A percentile compares a stretch with the other conserved stretches of the same genome.
Conservation (phyloP, 1,140 invertebrate species). For the Caligus rogercresseyi region DNA sequence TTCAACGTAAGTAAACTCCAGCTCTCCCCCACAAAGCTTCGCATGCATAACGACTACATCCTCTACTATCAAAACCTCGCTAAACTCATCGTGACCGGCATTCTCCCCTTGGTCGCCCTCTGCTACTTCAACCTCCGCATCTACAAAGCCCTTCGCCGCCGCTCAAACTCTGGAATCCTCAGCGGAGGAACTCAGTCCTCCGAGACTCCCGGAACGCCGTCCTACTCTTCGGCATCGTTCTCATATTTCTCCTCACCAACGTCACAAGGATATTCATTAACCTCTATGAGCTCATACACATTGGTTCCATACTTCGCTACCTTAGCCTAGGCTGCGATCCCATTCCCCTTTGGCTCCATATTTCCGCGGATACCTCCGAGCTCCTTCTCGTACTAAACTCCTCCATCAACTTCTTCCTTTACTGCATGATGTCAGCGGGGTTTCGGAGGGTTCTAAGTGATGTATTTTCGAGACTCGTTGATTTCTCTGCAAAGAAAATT, state of each 20-base stretch:
- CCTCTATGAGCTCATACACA: slow-evolving; percentile 8
- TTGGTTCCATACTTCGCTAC: neutral
- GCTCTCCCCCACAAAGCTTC: slow-evolving; percentile 4
- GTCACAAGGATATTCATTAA: slow-evolving; percentile 1
- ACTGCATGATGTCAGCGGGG: slow-evolving; percentile 3
- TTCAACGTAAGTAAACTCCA: neutral
- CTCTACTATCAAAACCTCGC: slow-evolving; percentile 12
- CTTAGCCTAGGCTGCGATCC: neutral
- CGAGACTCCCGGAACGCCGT: slow-evolving; percentile 2
- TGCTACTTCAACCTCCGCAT: slow-evolving; percentile 9
- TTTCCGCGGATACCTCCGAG: neutral
- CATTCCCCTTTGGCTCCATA: slow-evolving; percentile 2
- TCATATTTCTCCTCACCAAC: slow-evolving; percentile 12
- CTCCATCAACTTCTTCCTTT: slow-evolving; percentile 11
- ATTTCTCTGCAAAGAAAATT: too few relatives aligned
- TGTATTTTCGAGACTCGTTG: too few relatives aligned
- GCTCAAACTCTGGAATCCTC: neutral
- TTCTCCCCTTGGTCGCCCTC: slow-evolving; percentile 1
- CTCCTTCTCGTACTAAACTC: slow-evolving; percentile 6
- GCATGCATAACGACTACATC: slow-evolving; percentile 12
- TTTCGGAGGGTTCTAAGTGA: slow-evolving; percentile 7
- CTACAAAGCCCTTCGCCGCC: neutral
- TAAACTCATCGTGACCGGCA: slow-evolving; percentile 8
- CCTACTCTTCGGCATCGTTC: slow-evolving; percentile 7
- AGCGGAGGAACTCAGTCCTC: neutral